Percentiles rank a stretch among this genome's conserved stretches.
phyloP scores from a whole-genome alignment of 1,140 invertebrate species.

The Neoseiulus cucumeris region DNA sequence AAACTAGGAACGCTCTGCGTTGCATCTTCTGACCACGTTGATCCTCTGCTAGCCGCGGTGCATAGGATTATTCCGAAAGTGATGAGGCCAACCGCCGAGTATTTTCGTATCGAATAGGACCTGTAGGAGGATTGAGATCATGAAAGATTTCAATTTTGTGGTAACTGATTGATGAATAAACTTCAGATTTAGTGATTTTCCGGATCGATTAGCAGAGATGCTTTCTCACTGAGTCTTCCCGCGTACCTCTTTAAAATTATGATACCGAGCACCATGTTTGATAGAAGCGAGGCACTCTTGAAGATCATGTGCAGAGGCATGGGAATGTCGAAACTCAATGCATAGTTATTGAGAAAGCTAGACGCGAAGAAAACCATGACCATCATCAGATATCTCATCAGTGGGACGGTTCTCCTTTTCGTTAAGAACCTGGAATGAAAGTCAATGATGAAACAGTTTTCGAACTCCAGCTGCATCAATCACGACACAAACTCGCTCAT shows the following conservation, averaged over 20 bases:
- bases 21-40: background rate
- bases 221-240: no score
- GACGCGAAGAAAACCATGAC: conserved; percentile 77
- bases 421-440: background rate
- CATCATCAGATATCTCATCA: conserved; percentile 57
- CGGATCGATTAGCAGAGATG: no score
- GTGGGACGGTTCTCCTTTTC: conserved; percentile 23
- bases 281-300: conserved; percentile 80
- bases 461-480: background rate
- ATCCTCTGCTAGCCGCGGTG: conserved; percentile 53
- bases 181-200: no score
- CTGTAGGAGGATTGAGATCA: conserved; percentile 10
- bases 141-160: no score
- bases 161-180: no score
- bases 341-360: conserved; percentile 88
- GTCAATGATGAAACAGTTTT: background rate
- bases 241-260: conserved; percentile 53
- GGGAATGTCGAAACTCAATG: conserved; percentile 86
- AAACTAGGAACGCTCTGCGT: background rate
- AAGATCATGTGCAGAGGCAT: conserved; percentile 99
- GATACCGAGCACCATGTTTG: conserved; percentile 87
- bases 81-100: conserved; percentile 77
- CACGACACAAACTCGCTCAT: background rate
- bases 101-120: conserved; percentile 57
- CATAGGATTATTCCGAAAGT: conserved; percentile 73